Conservation (phyloP, 2,113 vertebrate genomes). For the Pica pica region DNA sequence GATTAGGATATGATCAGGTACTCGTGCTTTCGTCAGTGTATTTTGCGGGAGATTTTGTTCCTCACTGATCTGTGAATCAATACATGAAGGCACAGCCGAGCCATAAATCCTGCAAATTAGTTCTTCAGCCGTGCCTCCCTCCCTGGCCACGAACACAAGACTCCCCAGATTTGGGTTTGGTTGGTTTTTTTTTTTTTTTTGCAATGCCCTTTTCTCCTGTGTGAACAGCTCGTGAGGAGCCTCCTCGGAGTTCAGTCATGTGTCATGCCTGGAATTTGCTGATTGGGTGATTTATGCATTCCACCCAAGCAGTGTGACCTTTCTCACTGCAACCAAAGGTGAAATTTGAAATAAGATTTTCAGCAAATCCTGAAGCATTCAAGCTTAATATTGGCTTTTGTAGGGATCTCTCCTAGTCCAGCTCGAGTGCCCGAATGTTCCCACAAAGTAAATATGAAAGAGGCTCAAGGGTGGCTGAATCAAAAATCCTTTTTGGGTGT, state of each 20-base stretch:
- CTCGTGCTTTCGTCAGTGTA: not conserved
- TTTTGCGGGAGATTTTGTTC: constrained; percentile 23
- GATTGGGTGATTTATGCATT: constrained; percentile 46
- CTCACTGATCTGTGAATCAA: constrained; percentile 27
- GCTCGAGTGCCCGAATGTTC: not conserved
- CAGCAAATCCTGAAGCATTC: constrained; percentile 38
- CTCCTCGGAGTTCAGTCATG: not conserved
- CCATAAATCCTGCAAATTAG: constrained; percentile 26
- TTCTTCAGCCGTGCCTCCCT: not conserved
- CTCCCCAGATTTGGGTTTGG: not conserved
- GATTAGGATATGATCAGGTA: constrained; percentile 20
- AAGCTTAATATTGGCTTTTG: constrained; percentile 49
- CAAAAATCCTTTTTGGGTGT: constrained; percentile 26
- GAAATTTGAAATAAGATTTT: constrained; percentile 55
- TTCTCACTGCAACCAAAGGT: constrained; percentile 34
- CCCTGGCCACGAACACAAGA: not conserved
- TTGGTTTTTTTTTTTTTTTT: not conserved
- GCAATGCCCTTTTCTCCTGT: not conserved
- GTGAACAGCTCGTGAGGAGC: not conserved
- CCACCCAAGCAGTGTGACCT: constrained; percentile 2
- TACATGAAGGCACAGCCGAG: not conserved
- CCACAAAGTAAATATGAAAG: constrained; percentile 35
- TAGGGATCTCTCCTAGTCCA: not conserved
- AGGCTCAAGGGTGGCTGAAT: not conserved
- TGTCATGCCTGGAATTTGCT: not conserved